These are phyloP conservation scores for Psephotus haematonotus DNA, from an alignment of 2,113 vertebrate genomes.

Conservation along the genomic window DNA sequence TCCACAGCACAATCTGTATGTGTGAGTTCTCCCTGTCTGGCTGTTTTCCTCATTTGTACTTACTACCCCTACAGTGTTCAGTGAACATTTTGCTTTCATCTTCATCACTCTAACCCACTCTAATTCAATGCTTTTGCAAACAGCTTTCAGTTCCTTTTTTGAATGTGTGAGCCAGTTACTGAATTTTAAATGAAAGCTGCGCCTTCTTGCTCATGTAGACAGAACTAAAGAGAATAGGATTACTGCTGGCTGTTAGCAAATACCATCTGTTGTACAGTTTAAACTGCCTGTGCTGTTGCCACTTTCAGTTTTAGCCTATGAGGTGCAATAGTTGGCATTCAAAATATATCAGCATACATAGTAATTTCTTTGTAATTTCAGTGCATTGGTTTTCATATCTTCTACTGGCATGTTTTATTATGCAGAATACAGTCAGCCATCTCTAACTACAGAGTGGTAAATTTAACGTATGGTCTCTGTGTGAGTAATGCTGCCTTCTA, in stretches of 20 bases:
- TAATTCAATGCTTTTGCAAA: background rate
- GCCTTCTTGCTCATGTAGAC: background rate
- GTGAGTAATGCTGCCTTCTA: background rate
- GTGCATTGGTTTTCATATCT: background rate
- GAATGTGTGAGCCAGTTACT: background rate
- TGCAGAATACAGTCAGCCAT: background rate
- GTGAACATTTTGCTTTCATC: background rate
- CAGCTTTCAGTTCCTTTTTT: background rate
- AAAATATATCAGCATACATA: fast-evolving
- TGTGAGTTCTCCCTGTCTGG: background rate
- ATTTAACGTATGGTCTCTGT: fast-evolving
- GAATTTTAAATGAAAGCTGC: background rate
- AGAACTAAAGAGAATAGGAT: background rate
- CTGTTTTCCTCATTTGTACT: background rate
- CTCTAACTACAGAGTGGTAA: background rate
- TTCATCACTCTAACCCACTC: background rate
- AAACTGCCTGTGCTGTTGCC: background rate
- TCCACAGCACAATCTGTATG: background rate
- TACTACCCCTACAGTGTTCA: background rate
- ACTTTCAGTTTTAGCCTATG: background rate
- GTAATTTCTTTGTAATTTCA: background rate
- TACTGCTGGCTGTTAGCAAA: background rate
- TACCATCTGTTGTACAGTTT: background rate
- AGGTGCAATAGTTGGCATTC: background rate
- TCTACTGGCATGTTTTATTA: background rate